These are phyloP conservation scores for Delia radicum DNA, from an alignment of 1,140 invertebrate species.

Conservation along the genomic window DNA sequence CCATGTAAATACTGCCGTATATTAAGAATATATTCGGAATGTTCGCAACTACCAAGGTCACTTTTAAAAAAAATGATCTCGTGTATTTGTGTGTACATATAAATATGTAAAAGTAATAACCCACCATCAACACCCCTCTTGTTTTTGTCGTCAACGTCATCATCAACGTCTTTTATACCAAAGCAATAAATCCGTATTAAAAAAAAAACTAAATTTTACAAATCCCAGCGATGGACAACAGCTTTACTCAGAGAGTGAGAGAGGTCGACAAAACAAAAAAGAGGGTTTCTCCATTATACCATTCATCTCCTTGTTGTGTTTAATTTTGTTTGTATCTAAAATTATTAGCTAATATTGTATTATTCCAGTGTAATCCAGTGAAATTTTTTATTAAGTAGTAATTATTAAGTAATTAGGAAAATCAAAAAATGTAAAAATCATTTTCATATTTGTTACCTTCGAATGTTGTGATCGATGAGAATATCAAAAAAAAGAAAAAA, in stretches of 20 bases:
- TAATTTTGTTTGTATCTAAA: not conserved
- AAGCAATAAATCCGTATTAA: not conserved
- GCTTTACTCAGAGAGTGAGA: not conserved
- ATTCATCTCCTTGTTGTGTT: not conserved
- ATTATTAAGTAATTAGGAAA: not conserved
- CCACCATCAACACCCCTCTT: not conserved
- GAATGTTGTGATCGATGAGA: not conserved
- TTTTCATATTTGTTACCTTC: not conserved
- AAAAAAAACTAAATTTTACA: not conserved
- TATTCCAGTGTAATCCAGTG: not conserved
- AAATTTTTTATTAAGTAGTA: not conserved
- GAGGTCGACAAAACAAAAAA: no score
- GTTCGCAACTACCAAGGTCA: slow-evolving; percentile 8
- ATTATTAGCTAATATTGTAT: not conserved
- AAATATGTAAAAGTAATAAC: not conserved
- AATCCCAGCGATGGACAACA: not conserved
- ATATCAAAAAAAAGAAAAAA: not conserved
- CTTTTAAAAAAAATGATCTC: slow-evolving; percentile 33
- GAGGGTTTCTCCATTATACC: not conserved
- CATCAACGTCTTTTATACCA: not conserved
- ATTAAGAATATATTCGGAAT: not conserved
- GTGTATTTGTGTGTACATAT: not conserved
- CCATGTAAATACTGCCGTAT: slow-evolving; percentile 6
- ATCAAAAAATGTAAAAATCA: not conserved
- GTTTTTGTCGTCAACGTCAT: no score